Evolutionary conservation across 2,888 invertebrate species (phyloP).

Genomic region (Rhagonycha fulva): DNA sequence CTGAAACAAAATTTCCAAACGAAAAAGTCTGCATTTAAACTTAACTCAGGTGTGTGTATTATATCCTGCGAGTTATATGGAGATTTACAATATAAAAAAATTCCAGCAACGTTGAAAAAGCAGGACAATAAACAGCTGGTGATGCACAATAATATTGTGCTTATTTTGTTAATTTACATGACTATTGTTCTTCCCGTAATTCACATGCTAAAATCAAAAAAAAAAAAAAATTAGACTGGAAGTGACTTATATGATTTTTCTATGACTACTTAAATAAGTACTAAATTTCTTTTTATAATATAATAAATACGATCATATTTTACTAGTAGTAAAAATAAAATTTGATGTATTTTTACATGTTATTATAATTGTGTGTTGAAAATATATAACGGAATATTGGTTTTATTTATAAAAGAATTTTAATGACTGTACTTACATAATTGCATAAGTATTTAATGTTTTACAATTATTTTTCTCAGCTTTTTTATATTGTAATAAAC

Average conservation of each 20-base stretch:
- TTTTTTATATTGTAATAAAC: neutral
- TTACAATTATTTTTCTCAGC: neutral
- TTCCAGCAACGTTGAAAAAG: neutral
- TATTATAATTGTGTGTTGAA: neutral
- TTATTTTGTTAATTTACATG: neutral
- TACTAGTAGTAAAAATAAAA: neutral
- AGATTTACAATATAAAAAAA: neutral
- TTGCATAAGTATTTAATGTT: neutral
- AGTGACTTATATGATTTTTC: neutral
- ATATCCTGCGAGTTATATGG: neutral
- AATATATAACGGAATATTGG: neutral
- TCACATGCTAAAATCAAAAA: neutral
- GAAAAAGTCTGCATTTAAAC: slow-evolving; percentile 9
- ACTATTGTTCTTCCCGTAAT: neutral
- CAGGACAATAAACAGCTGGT: neutral
- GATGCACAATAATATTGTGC: slow-evolving; percentile 1
- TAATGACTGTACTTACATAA: neutral
- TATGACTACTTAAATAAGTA: neutral
- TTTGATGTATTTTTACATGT: slow-evolving; percentile 3
- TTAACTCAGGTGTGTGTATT: slow-evolving; percentile 6
- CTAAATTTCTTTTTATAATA: neutral
- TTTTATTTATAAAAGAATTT: neutral
- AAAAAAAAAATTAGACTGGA: neutral
- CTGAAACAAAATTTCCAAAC: neutral
- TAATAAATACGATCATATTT: neutral